Percentiles rank a stretch among this genome's conserved stretches.
phyloP scores from a whole-genome alignment of 2,113 vertebrate species.

The Antigone vipio region DNA sequence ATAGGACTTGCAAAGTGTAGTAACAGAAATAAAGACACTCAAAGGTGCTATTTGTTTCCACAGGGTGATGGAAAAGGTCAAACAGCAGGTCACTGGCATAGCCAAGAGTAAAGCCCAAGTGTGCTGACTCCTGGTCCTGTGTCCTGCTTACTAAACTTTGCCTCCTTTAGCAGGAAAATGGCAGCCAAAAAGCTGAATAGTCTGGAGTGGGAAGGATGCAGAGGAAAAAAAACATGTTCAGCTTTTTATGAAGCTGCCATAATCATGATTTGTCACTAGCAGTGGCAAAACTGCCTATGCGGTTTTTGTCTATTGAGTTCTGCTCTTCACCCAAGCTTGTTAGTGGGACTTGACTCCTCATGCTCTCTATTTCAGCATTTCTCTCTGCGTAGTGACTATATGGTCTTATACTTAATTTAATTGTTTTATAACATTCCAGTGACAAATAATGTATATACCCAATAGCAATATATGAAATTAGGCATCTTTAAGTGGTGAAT shows the following conservation, averaged over 20 bases:
- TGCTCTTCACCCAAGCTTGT: not conserved
- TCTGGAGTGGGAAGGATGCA: not conserved
- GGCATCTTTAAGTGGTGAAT: not conserved
- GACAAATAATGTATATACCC: not conserved
- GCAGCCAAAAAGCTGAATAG: constrained; percentile 7
- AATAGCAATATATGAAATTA: not conserved
- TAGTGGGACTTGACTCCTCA: not conserved
- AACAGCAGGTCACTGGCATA: not conserved
- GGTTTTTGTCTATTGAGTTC: not conserved
- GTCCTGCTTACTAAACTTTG: not conserved
- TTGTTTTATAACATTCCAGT: not conserved
- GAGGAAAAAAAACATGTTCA: not conserved
- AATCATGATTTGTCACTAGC: not conserved
- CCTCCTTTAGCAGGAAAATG: not conserved
- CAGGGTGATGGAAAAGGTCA: not conserved
- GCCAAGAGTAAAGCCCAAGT: not conserved
- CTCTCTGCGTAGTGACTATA: not conserved
- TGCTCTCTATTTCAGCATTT: not conserved
- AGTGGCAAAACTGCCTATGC: not conserved
- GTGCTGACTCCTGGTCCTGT: not conserved
- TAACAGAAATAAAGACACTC: not conserved
- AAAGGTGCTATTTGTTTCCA: not conserved
- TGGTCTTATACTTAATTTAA: not conserved
- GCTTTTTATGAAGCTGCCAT: not conserved
- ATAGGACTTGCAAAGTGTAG: not conserved